phyloP scores from a whole-genome alignment of 2,797 vertebrate species.

The Nasua narica region DNA sequence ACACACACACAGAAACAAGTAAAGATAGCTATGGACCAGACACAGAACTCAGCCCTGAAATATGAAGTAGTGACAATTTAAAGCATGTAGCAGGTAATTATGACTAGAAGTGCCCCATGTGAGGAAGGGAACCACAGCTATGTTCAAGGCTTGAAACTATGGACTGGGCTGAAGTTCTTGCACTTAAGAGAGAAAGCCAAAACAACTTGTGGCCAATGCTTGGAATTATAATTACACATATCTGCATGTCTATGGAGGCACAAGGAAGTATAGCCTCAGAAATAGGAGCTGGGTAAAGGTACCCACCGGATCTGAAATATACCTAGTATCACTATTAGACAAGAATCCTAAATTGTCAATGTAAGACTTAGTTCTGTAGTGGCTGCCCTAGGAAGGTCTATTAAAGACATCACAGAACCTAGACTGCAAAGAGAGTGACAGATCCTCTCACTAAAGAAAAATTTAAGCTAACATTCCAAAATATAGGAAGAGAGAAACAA shows the following conservation, averaged over 20 bases:
- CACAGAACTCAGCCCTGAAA: background rate
- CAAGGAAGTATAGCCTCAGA: background rate
- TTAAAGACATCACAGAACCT: background rate
- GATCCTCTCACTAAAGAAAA: background rate
- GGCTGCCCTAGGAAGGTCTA: background rate
- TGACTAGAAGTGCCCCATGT: background rate
- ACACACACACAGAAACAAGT: background rate
- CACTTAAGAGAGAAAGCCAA: background rate
- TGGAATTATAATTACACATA: background rate
- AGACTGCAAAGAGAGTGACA: background rate
- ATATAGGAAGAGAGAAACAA: background rate
- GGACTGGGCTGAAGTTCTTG: background rate
- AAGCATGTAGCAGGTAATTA: background rate
- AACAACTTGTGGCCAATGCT: background rate
- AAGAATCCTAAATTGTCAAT: background rate
- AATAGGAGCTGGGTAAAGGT: background rate
- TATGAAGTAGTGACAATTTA: background rate
- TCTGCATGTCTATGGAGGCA: background rate
- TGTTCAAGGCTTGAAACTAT: background rate
- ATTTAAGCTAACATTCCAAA: background rate
- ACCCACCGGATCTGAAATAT: background rate
- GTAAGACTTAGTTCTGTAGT: background rate
- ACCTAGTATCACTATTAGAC: background rate
- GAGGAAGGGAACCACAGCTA: background rate
- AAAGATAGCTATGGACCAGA: background rate